These are phyloP conservation scores for Siniperca knerii DNA, from an alignment of 2,113 vertebrate species.

Conservation along the genomic window DNA sequence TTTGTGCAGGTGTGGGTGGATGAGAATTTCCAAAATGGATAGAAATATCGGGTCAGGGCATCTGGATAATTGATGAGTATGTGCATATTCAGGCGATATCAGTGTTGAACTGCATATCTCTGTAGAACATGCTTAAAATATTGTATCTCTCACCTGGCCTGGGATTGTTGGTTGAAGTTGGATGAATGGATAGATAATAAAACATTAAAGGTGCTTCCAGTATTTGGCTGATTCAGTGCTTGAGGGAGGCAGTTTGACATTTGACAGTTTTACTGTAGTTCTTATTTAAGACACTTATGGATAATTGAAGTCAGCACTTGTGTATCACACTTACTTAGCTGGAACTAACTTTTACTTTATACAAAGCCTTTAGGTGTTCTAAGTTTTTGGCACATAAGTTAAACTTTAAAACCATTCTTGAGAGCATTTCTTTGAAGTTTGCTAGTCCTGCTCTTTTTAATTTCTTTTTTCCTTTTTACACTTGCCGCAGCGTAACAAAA, in stretches of 20 bases:
- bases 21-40: slow-evolving; percentile 17
- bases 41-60: not conserved
- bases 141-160: not conserved
- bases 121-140: not conserved
- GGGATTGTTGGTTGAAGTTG: not conserved
- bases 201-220: not conserved
- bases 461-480: not conserved
- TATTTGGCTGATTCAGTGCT: not conserved
- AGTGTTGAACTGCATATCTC: slow-evolving; percentile 1
- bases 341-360: not conserved
- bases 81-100: not conserved
- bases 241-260: not conserved
- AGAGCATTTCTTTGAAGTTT: not conserved
- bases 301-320: not conserved
- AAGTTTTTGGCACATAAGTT: not conserved
- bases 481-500: not conserved
- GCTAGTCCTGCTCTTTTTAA: not conserved
- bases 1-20: slow-evolving; percentile 7
- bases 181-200: not conserved
- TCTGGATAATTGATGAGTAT: slow-evolving; percentile 16
- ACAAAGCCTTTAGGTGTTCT: not conserved
- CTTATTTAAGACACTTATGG: not conserved
- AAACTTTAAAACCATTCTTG: not conserved
- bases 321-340: not conserved
- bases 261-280: not conserved